Base-by-base conservation (phyloP, 2,888 invertebrate genomes). In the Callyntrura guangdongensis region DNA sequence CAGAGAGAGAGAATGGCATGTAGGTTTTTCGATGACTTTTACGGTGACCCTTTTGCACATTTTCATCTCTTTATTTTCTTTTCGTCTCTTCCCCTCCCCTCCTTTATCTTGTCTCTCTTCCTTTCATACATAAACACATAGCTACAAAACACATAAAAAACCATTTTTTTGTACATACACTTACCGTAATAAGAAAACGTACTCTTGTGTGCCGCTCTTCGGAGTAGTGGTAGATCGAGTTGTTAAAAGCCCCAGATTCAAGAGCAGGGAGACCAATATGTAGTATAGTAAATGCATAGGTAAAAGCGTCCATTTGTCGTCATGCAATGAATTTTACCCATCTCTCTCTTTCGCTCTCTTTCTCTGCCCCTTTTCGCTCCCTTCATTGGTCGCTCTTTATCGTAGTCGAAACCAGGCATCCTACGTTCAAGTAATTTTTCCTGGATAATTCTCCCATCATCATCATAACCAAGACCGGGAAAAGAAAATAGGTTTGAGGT, bases 31-130 rank as follows among this genome's bases (percentile, higher is more conserved):
- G 22, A 74, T 74, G 74, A 47, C 74, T 74, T 74, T 49, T 22
- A 74, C 74, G 17, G 49, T 49, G 74, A 74, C 74, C 74, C 74
- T 49, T 74, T 74, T 74, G 74, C 49, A 74, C 74, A 74, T 74
- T 74, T 49, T 45, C 69, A 69, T 74, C 2, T 9, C 49, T 74
- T 74, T 49, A 49, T 61, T 61, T 61, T 20, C 20, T 36, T 36
- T 36, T 6, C 36, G 36, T 36, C 36, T 36, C n/a, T 14, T 53
- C n/a, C n/a, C 12, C 53, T 53, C n/a, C n/a, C n/a, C 53, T 12
- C 53, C n/a, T n/a, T n/a, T n/a, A n/a, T n/a, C n/a, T n/a, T 53
- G 11, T 69, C 36, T 69, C 45, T 45, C 36, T 45, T 12, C 53
- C 69, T 45, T 0, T 0, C 17, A 9, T n/a, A 69, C n/a, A 45